Evolutionary conservation across 2,888 invertebrate species (phyloP), one percentile per base, ranked within the genome.

Genomic region (Merodon equestris): DNA sequence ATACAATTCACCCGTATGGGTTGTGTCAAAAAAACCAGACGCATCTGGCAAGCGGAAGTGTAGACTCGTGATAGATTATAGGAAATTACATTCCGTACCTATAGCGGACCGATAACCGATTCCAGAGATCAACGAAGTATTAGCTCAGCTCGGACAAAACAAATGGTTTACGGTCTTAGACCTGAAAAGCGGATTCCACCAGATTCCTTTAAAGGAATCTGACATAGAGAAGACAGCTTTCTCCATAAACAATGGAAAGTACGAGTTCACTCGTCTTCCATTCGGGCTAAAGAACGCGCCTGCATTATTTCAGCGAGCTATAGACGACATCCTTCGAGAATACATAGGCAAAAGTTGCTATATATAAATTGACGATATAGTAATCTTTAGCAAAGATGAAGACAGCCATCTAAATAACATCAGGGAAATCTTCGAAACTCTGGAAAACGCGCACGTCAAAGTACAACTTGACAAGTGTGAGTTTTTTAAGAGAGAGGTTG

Each of bases 361-460:
- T 36, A 64, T 64, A 53, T 75, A 75, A 15, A 64, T 70, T 2
- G 57, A 58, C 42, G 58, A 68, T 36, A 68, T 76, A n/a, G 73
- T 77, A 5, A 60, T 56, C 9, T 79, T 71, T 15, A 64, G 66
- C n/a, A 61, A 60, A 45, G 27, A 50, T 1, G 54, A 70, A 15
- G 13, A 60, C 0, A 57, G 64, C 44, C 75, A 76, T 27, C 19
- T 72, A 4, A 9, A 53, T 9, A 50, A 82, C 15, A 48, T 77
- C 3, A 27, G 19, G 17, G 40, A 56, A 18, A 58, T 82, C 9
- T 77, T 77, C 51, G 9, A 12, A 57, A 66, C 45, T 0, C n/a
- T 58, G 10, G 10, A 36, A 3, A 34, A 54, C 19, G 12, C 66
- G 44, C 45, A 48, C 51, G 19, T 60, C 18, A 53, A 81, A 40